A percentile compares a stretch with the other conserved stretches of the same genome.
Conservation (phyloP, 2,797 vertebrate genomes). For the Acanthis flammea region DNA sequence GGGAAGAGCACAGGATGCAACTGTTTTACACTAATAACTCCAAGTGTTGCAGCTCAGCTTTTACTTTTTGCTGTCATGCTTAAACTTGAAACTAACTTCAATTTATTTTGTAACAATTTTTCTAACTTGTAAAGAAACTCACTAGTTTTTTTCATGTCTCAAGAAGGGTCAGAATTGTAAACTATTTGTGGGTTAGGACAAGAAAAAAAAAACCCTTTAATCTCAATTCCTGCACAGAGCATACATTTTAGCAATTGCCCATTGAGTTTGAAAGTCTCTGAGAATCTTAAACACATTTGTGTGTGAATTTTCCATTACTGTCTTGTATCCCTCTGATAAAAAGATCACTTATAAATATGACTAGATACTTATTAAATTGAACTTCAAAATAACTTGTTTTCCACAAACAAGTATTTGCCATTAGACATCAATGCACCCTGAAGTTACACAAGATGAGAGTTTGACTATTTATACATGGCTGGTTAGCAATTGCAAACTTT, state of each 20-base stretch:
- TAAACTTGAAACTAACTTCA: not conserved
- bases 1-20: not conserved
- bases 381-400: not conserved
- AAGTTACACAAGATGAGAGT: not conserved
- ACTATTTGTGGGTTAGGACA: not conserved
- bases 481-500: not conserved
- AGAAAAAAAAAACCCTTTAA: not conserved
- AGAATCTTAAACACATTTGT: not conserved
- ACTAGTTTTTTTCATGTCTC: not conserved
- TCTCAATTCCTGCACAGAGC: not conserved
- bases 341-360: not conserved
- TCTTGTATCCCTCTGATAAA: not conserved
- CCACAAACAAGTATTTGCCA: not conserved
- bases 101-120: not conserved
- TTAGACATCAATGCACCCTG: not conserved
- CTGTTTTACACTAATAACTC: not conserved
- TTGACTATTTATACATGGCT: not conserved
- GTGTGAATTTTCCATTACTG: not conserved
- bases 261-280: not conserved
- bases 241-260: not conserved
- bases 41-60: not conserved
- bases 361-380: not conserved
- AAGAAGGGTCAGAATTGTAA: not conserved
- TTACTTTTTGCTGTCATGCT: fast-evolving
- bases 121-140: not conserved